Base-by-base conservation (phyloP, 2,113 vertebrate genomes). In the Bucco capensis region DNA sequence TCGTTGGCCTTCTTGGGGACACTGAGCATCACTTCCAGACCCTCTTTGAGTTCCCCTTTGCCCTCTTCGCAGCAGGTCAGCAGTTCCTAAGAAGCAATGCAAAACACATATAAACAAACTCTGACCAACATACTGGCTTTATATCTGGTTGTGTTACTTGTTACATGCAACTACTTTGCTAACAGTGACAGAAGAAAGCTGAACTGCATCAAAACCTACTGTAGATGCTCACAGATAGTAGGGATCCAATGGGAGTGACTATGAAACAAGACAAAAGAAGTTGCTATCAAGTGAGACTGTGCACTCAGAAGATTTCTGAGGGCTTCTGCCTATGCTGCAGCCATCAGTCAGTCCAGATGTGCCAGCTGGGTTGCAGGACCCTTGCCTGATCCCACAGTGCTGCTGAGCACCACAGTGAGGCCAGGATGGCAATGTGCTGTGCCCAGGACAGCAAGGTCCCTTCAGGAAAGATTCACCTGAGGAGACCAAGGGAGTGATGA, bases 1-100 rank as follows among this genome's bases (percentile, higher is more conserved):
- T 99, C 99, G 3, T 99, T 99, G 67, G 99, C 99, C 97, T 98
- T 99, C 97, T 99, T 99, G 2, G 99, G 99, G 62, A 99, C 99
- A 25, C 98, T 98, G 72, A 99, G 98, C 99, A 99, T 99, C 95
- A 99, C 99, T 78, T 99, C 99, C 97, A 99, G 95, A 24, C 99
- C 99, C 38, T 99, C 99, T 94, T 99, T 99, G 49, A 99, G 98
- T 50, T 99, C 99, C 31, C 99, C 99, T 95, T 99, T 99, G 46
- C 99, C 99, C 96, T 99, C 99, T 97, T 99, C 99, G 8, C 99
- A 99, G 95, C 99, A 99, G 25, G 99, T 99, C 94, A 99, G 97
- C 65, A 99, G 97, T 69, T 99, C 99, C 99, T 99, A 93, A 46
- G 56, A 31, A 91, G 56, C 64, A 95, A 96, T 0, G 23, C 53